Conservation (phyloP, 2,888 invertebrate species). For the Diaprepes abbreviatus region DNA sequence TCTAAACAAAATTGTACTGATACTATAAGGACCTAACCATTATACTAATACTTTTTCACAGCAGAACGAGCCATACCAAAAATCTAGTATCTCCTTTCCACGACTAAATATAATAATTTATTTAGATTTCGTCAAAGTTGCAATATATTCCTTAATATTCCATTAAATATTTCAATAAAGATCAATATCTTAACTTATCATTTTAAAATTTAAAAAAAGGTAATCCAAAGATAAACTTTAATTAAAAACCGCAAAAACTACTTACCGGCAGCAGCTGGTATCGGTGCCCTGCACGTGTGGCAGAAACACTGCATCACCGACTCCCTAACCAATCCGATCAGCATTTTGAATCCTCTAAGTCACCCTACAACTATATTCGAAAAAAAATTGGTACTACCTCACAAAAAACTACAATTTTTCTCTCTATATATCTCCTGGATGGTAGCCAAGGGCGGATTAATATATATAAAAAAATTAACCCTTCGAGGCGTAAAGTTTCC, state of each 20-base stretch:
- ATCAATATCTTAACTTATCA: too few relatives aligned
- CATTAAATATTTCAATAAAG: too few relatives aligned
- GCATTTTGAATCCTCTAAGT: constrained; percentile 71
- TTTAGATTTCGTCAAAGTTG: too few relatives aligned
- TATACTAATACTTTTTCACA: too few relatives aligned
- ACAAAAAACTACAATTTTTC: constrained; percentile 7
- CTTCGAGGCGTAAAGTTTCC: constrained; percentile 5
- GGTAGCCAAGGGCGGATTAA: constrained; percentile 26
- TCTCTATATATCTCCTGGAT: constrained; percentile 17
- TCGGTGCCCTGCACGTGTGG: constrained; percentile 90
- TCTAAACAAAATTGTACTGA: too few relatives aligned
- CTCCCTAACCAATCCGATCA: constrained; percentile 91
- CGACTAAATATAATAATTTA: too few relatives aligned
- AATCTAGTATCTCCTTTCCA: too few relatives aligned
- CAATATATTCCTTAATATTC: too few relatives aligned
- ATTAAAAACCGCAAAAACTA: too few relatives aligned
- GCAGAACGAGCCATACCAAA: too few relatives aligned
- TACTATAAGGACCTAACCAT: too few relatives aligned
- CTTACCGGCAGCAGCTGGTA: constrained; percentile 86
- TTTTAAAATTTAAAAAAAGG: too few relatives aligned
- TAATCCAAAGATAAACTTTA: background rate
- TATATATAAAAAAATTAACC: background rate
- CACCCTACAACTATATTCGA: background rate
- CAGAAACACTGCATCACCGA: constrained; percentile 95
- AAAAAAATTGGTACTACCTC: background rate